Evolutionary conservation across 2,797 vertebrate genomes (phyloP).

Genomic region (Sylvia borin): DNA sequence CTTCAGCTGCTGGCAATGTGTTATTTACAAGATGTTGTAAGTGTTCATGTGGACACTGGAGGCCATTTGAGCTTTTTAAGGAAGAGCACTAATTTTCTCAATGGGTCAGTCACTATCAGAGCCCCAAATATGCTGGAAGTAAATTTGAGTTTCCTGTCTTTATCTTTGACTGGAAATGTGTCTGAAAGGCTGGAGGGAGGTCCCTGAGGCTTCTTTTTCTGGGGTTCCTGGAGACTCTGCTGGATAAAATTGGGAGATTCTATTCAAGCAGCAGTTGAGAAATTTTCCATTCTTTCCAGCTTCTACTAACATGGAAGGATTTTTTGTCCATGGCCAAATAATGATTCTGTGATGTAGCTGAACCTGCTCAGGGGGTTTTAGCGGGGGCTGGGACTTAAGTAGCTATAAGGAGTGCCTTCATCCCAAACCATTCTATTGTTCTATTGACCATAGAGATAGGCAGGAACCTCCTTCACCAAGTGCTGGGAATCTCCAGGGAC

Average conservation of each 20-base stretch:
- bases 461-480: not conserved
- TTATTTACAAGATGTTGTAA: not conserved
- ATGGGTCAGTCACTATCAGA: not conserved
- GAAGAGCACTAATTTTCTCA: no score
- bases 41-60: accelerated
- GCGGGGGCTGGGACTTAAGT: accelerated
- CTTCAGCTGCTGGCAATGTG: not conserved
- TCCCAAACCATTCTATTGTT: not conserved
- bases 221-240: accelerated
- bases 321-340: not conserved
- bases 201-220: not conserved
- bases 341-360: not conserved
- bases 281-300: not conserved
- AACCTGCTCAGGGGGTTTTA: not conserved
- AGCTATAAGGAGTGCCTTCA: not conserved
- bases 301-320: not conserved
- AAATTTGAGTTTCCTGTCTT: not conserved
- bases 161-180: not conserved
- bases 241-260: not conserved
- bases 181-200: no score
- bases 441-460: no score
- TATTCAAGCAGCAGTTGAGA: not conserved
- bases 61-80: not conserved
- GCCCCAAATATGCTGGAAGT: no score
- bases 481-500: not conserved